Conservation (phyloP, 2,113 vertebrate species). For the Hypomesus transpacificus region DNA sequence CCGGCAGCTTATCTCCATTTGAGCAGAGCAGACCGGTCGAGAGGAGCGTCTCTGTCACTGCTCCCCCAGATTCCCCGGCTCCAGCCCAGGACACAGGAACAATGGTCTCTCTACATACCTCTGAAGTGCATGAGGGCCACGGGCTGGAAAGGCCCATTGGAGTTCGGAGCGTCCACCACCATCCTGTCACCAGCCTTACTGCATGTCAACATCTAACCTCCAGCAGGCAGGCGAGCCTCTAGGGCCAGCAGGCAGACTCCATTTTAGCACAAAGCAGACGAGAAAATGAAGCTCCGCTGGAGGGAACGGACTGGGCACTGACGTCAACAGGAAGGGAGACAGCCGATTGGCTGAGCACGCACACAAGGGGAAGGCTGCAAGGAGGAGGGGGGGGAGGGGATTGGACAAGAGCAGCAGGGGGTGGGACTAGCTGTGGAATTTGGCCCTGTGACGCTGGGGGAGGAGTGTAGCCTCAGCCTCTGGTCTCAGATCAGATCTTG, state of each 20-base stretch:
- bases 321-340: slow-evolving; percentile 73
- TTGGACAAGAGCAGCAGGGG: slow-evolving; percentile 62
- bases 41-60: slow-evolving; percentile 22
- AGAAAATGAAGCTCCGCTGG: slow-evolving; percentile 94
- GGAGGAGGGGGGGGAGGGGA: slow-evolving; percentile 51
- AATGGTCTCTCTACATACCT: slow-evolving; percentile 79
- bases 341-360: slow-evolving; percentile 75
- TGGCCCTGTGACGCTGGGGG: slow-evolving; percentile 20
- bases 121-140: slow-evolving; percentile 93
- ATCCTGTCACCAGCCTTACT: slow-evolving; percentile 91
- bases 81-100: slow-evolving; percentile 61
- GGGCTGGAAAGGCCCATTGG: slow-evolving; percentile 97
- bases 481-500: slow-evolving; percentile 56
- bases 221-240: slow-evolving; percentile 78
- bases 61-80: slow-evolving; percentile 26
- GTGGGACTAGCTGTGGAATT: slow-evolving; percentile 54
- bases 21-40: slow-evolving; percentile 40
- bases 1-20: slow-evolving; percentile 8
- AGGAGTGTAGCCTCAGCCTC: slow-evolving; percentile 11
- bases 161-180: slow-evolving; percentile 93
- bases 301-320: slow-evolving; percentile 90
- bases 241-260: slow-evolving; percentile 90
- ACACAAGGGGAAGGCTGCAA: slow-evolving; percentile 69
- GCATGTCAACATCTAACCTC: slow-evolving; percentile 95
- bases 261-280: slow-evolving; percentile 89